A percentile compares a stretch with the other conserved stretches of the same genome.
phyloP scores from a whole-genome alignment of 2,113 vertebrate species.

The Actinemys pallida region DNA sequence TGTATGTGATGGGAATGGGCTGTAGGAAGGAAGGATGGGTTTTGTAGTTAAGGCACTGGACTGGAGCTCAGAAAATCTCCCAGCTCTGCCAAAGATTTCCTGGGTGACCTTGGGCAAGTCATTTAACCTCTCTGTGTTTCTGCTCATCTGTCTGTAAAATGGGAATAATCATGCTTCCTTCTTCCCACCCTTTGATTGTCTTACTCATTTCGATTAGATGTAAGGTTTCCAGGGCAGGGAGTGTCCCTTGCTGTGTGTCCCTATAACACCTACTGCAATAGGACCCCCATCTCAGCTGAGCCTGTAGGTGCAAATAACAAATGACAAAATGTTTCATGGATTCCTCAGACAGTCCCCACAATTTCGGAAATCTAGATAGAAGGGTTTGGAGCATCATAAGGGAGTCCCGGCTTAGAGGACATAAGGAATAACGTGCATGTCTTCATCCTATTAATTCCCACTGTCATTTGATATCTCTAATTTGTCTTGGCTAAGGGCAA shows the following conservation, averaged over 20 bases:
- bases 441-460: neutral
- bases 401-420: neutral
- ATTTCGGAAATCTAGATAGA: neutral
- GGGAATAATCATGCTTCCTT: neutral
- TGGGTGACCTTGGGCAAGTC: neutral
- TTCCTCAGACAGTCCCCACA: neutral
- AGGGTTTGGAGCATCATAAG: neutral
- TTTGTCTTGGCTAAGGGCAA: neutral
- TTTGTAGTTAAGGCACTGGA: neutral
- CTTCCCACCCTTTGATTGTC: neutral
- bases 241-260: neutral
- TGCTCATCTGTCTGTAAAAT: neutral
- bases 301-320: neutral
- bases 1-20: neutral
- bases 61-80: neutral
- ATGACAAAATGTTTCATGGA: neutral
- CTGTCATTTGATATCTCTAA: neutral
- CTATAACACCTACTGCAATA: neutral
- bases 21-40: neutral
- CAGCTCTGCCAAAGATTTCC: neutral
- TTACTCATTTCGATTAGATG: neutral
- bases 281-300: neutral
- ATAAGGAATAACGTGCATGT: too few relatives aligned
- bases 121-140: neutral
- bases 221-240: neutral